Percentiles rank a stretch among this genome's conserved stretches.
Conservation (phyloP, 2,113 vertebrate species). For the Ailuropoda melanoleuca region DNA sequence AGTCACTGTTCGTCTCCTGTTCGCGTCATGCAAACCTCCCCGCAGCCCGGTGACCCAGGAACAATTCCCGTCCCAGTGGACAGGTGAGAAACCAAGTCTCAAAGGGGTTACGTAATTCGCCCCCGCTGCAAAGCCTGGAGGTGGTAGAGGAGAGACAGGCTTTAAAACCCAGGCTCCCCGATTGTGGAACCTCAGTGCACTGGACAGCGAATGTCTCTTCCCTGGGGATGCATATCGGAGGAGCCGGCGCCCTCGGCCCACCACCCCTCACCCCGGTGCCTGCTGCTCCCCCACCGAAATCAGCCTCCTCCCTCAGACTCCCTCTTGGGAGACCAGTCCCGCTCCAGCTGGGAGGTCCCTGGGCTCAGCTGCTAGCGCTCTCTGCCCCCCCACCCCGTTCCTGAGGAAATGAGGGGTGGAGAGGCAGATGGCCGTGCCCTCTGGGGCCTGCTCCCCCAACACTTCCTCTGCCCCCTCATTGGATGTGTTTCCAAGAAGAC, state of each 20-base stretch:
- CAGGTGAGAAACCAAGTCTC: neutral
- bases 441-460: neutral
- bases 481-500: neutral
- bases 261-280: neutral
- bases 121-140: neutral
- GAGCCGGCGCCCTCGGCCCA: rapidly evolving
- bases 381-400: neutral
- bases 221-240: rapidly evolving
- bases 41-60: neutral
- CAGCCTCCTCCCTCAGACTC: neutral
- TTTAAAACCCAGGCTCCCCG: neutral
- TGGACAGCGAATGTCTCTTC: neutral
- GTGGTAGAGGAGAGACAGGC: neutral
- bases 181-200: neutral
- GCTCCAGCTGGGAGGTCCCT: neutral
- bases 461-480: neutral
- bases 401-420: neutral
- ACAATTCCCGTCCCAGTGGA: neutral
- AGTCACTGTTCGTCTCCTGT: neutral
- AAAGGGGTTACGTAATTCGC: rapidly evolving
- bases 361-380: neutral
- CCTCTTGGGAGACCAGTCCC: neutral
- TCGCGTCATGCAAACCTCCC: neutral
- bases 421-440: rapidly evolving
- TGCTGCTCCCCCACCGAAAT: neutral